phyloP scores from a whole-genome alignment of 2,888 invertebrate species.

The Notocelia uddmanniana region DNA sequence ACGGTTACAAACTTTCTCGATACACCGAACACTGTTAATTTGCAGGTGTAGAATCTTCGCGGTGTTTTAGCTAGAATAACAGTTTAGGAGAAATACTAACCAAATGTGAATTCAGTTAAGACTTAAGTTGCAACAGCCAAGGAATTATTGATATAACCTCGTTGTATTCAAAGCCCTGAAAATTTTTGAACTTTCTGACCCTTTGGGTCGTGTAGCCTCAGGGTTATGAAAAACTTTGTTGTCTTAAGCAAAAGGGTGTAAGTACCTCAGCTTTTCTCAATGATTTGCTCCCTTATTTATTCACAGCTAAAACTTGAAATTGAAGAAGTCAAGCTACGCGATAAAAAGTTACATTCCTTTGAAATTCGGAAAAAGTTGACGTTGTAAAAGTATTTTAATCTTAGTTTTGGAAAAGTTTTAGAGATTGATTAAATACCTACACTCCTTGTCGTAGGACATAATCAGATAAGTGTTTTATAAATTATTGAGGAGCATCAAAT shows the following conservation, averaged over 20 bases:
- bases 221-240: not conserved
- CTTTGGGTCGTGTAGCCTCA: not conserved
- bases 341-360: slow-evolving; percentile 6
- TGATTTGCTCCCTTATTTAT: not conserved
- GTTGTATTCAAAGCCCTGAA: not conserved
- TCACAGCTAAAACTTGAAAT: slow-evolving; percentile 13
- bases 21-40: slow-evolving; percentile 14
- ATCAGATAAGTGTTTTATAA: too few relatives aligned
- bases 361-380: slow-evolving; percentile 9
- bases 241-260: not conserved
- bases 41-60: not conserved
- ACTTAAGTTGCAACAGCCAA: not conserved
- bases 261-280: not conserved
- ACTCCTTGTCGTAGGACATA: not conserved
- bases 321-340: slow-evolving; percentile 14
- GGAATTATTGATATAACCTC: not conserved
- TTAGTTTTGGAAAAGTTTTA: not conserved
- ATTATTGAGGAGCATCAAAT: too few relatives aligned
- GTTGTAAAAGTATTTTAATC: not conserved
- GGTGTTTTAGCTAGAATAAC: not conserved
- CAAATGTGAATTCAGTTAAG: not conserved
- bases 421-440: not conserved
- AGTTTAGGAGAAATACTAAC: not conserved
- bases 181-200: not conserved
- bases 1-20: slow-evolving; percentile 12